Percentiles rank a stretch among this genome's conserved stretches.
Conservation (phyloP, 1,140 invertebrate species). For the Homarus americanus region DNA sequence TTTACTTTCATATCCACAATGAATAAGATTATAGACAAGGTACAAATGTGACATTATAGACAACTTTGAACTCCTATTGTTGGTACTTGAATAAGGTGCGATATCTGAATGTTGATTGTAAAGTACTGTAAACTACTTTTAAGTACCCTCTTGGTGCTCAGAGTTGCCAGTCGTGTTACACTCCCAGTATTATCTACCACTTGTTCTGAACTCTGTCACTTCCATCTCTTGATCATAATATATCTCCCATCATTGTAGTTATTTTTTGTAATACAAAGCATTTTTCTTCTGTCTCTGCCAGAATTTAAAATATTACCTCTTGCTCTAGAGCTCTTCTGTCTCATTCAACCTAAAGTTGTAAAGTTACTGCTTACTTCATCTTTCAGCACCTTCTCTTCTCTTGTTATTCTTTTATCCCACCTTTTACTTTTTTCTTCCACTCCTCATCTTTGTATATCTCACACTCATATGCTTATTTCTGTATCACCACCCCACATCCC, state of each 20-base stretch:
- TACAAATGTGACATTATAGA: constrained; percentile 52
- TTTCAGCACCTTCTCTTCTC: not conserved
- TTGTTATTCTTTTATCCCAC: not conserved
- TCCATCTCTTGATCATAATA: constrained; percentile 28
- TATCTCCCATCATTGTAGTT: not conserved
- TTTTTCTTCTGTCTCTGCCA: not conserved
- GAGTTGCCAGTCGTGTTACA: constrained; percentile 43
- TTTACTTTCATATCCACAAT: constrained; percentile 40
- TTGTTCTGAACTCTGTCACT: constrained; percentile 40
- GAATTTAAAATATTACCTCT: not conserved
- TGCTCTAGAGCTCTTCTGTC: not conserved
- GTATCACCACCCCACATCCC: not conserved
- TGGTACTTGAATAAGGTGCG: not conserved
- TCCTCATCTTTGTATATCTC: not conserved
- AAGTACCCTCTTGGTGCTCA: constrained; percentile 23
- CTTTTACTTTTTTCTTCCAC: not conserved
- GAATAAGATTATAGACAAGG: constrained; percentile 45
- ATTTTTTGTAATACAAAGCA: not conserved
- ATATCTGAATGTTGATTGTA: not conserved
- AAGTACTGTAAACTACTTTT: not conserved
- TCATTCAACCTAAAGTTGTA: not conserved
- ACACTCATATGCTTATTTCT: not conserved
- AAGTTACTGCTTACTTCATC: not conserved
- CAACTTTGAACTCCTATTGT: constrained; percentile 48
- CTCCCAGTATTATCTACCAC: constrained; percentile 61